Base-by-base conservation (phyloP, 2,888 invertebrate genomes). In the Cataglyphis albicans region DNA sequence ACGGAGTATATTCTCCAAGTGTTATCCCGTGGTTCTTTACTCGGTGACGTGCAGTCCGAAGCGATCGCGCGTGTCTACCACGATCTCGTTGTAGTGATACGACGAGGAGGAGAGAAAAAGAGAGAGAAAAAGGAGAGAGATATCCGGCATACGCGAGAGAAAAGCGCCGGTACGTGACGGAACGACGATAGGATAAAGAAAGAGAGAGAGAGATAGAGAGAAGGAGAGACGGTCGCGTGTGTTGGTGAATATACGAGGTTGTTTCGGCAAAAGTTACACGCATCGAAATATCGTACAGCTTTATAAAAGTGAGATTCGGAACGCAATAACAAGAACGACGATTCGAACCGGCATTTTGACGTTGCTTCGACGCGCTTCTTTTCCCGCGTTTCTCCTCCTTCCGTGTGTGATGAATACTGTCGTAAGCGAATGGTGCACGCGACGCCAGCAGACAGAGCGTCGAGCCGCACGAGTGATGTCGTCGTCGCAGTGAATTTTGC, bases 321-420 rank as follows among this genome's bases (percentile, higher is more conserved):
- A 68, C 21, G 41, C 32, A 35, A 18, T 12, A 61, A 55, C 18
- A n/a, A 18, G 21, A 59, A 68, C 64, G 64, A 61, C 59, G 65
- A 73, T 35, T 32, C 61, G n/a, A 74, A 81, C 84, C 89, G 89
- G 90, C 88, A 87, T 76, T 91, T 87, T 87, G 91, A 91, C 90
- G 90, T 89, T 90, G 52, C 67, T 70, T 57, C 0, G 78, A 84
- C 67, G 86, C 65, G 67, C 48, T 61, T 52, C 73, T 65, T 65
- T 67, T 82, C 63, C 70, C 82, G 67, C 82, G 72, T 59, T 64
- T 70, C 73, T 76, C 84, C 12, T 57, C 65, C 75, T 74, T 75
- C 68, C 84, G 86, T 88, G 87, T 91, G 91, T 91, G 86, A 91
- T 91, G 91, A 89, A 91, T 91, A 90, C 91, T 91, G 87, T 85